A percentile compares a stretch with the other conserved stretches of the same genome.
phyloP scores from a whole-genome alignment of 2,797 vertebrate genomes.

The Limosa lapponica region DNA sequence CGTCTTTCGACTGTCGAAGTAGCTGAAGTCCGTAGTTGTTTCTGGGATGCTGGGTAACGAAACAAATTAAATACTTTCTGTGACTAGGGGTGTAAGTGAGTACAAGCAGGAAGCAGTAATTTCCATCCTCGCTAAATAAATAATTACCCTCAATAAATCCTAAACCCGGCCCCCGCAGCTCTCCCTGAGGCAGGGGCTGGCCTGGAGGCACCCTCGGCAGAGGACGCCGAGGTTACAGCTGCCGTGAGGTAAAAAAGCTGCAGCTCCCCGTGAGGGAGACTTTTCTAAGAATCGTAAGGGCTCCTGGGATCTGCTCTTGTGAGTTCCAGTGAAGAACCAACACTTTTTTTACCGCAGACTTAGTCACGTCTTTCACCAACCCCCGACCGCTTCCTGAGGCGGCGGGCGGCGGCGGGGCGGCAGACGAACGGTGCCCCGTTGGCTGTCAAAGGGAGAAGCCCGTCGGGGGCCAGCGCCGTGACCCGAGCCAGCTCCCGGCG shows the following conservation, averaged over 20 bases:
- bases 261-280: rapidly evolving
- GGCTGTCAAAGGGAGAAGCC: neutral
- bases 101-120: neutral
- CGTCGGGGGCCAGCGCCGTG: no score
- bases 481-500: no score
- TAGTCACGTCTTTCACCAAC: neutral
- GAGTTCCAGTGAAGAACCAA: rapidly evolving
- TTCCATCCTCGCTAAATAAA: neutral
- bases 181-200: neutral
- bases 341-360: neutral
- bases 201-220: neutral
- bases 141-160: neutral
- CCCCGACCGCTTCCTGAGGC: neutral
- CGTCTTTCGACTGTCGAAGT: neutral
- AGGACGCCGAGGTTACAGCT: neutral
- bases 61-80: neutral
- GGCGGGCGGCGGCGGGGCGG: neutral
- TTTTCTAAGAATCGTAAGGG: rapidly evolving
- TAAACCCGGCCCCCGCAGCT: neutral
- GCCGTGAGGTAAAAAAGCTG: neutral
- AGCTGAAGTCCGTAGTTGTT: neutral
- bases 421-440: neutral
- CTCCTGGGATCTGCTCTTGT: rapidly evolving
- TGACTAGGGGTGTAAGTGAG: rapidly evolving
- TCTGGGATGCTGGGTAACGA: no score